Evolutionary conservation across 2,888 invertebrate species (phyloP).

Genomic region (Syrista parreyssii): DNA sequence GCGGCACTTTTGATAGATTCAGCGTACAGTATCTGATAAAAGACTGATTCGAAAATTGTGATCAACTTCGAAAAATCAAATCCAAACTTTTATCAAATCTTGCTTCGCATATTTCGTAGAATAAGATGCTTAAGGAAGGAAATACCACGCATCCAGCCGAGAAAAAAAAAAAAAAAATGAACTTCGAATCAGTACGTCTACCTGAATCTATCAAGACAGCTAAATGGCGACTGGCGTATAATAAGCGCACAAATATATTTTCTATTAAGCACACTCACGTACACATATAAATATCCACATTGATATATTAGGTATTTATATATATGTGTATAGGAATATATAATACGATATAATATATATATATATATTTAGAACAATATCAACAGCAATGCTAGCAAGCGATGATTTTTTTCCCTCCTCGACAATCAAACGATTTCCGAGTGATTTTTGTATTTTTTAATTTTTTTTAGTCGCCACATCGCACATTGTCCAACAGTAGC

Average conservation of each 20-base stretch:
- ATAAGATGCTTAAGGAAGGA: not conserved
- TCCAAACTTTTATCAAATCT: not conserved
- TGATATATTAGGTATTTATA: not conserved
- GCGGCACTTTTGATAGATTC: not conserved
- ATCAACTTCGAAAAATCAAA: not conserved
- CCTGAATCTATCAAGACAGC: not conserved
- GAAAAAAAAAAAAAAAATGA: not conserved
- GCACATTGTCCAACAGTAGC: not conserved
- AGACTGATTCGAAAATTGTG: not conserved
- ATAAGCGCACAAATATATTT: not conserved
- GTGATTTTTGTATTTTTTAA: not conserved
- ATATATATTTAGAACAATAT: not conserved
- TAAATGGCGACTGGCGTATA: not conserved
- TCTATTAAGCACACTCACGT: not conserved
- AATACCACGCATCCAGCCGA: not conserved
- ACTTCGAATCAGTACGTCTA: not conserved
- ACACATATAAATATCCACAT: not conserved
- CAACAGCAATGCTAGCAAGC: conserved; percentile 1
- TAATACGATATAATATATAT: conserved; percentile 1
- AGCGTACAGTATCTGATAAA: not conserved
- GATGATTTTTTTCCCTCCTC: not conserved
- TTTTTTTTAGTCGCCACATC: conserved; percentile 3
- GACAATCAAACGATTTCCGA: not conserved
- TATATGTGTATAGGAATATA: not conserved
- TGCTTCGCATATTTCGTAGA: not conserved